Evolutionary conservation across 2,888 invertebrate species (phyloP).

Genomic region (Brachycybe producta): DNA sequence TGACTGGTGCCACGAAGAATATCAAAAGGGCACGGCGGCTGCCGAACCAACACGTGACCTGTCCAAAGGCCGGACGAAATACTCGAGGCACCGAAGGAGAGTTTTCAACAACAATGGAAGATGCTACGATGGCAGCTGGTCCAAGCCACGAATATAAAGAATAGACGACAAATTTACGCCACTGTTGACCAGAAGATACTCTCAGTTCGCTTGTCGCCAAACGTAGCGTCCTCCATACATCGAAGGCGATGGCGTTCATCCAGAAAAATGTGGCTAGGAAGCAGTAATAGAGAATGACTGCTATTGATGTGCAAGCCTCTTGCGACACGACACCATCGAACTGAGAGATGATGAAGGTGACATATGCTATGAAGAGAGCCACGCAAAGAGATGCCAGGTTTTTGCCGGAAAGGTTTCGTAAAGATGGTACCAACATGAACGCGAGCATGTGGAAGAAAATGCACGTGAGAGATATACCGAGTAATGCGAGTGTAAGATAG

Average conservation of each 20-base stretch:
- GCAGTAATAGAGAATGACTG: slow-evolving; percentile 38
- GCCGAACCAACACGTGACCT: slow-evolving; percentile 40
- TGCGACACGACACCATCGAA: slow-evolving; percentile 25
- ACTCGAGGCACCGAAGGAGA: slow-evolving; percentile 20
- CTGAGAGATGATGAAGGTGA: slow-evolving; percentile 36
- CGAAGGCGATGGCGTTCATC: slow-evolving; percentile 43
- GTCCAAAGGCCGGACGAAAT: slow-evolving; percentile 38
- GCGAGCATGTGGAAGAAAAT: slow-evolving; percentile 37
- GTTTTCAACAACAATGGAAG: slow-evolving; percentile 33
- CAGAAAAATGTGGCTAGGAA: slow-evolving; percentile 43
- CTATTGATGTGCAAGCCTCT: slow-evolving; percentile 34
- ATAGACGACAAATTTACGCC: slow-evolving; percentile 35
- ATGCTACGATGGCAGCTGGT: slow-evolving; percentile 32
- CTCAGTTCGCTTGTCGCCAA: slow-evolving; percentile 38
- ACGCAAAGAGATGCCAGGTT: slow-evolving; percentile 41
- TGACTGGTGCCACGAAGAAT: slow-evolving; percentile 40
- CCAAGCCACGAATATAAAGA: slow-evolving; percentile 37
- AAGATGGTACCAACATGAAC: slow-evolving; percentile 36
- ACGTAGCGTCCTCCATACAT: slow-evolving; percentile 38
- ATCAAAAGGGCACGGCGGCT: slow-evolving; percentile 38
- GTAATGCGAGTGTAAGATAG: slow-evolving; percentile 37
- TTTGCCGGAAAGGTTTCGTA: slow-evolving; percentile 41
- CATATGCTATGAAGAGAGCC: slow-evolving; percentile 38
- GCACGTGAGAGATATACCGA: slow-evolving; percentile 38
- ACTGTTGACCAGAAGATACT: slow-evolving; percentile 34